phyloP scores from a whole-genome alignment of 2,113 vertebrate species.

The Psittacara wagleri region DNA sequence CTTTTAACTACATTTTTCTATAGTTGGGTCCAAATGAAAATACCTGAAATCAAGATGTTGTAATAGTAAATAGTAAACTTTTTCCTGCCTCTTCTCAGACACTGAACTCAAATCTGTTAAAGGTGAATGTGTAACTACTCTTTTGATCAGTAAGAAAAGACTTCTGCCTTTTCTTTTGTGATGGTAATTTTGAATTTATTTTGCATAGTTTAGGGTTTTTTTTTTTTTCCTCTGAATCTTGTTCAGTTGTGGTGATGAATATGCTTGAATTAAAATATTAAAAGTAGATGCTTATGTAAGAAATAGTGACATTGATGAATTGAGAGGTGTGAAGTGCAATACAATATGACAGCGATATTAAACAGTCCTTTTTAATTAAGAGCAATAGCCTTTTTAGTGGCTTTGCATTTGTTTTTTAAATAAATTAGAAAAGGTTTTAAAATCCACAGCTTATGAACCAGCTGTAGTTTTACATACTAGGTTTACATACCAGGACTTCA shows the following conservation, averaged over 20 bases:
- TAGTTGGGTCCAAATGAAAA: background rate
- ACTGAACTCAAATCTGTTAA: rapidly evolving
- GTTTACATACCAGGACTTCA: background rate
- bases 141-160: background rate
- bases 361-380: background rate
- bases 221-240: rapidly evolving
- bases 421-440: background rate
- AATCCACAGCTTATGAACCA: background rate
- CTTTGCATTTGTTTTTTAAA: background rate
- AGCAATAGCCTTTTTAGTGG: background rate
- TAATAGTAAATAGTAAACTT: background rate
- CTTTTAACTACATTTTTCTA: background rate
- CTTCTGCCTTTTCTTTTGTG: background rate
- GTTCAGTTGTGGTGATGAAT: background rate
- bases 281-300: background rate
- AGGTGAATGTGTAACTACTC: background rate
- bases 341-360: background rate
- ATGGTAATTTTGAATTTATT: background rate
- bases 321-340: background rate
- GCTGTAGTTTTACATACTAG: background rate
- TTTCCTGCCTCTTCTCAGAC: background rate
- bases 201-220: background rate
- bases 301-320: background rate
- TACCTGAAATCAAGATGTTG: background rate
- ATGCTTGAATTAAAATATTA: background rate